Evolutionary conservation across 2,888 invertebrate species (phyloP), one percentile per base, ranked within the genome.

Genomic region (Hydrotaea cyrtoneurina): DNA sequence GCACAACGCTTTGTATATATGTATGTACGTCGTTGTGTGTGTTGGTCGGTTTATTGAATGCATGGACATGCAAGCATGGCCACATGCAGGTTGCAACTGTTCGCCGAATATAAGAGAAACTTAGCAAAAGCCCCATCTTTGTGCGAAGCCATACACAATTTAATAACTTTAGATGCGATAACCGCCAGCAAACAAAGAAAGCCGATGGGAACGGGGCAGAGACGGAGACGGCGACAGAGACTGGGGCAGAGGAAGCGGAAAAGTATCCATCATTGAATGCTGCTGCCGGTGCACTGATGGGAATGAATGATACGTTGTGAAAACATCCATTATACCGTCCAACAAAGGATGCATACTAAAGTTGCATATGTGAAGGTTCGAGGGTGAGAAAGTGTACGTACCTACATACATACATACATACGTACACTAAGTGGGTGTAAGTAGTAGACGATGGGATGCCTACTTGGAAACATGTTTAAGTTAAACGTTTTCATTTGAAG

Each of bases 31-130:
- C 7, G 7, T 13, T 39, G 31, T 31, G 7, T 31, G 31, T 31
- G 31, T 31, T 31, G 31, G 31, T 31, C 31, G 31, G 31, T 31
- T 31, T 31, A 31, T 31, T 31, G 23, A 62, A 62, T 46, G 69
- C 31, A 69, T 43, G 46, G 43, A 69, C 69, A 39, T 69, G 43
- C 69, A 69, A 43, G 69, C 69, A 46, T 43, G 43, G 8, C 46
- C 77, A 74, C 53, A 78, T 80, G 26, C 80, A 77, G 36, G 80
- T 75, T 80, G 74, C 78, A 83, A 80, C 78, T 80, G 78, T 46
- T 69, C 23, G 8, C 21, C 69, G 13, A 2, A 10, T 8, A 43
- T 21, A 23, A 15, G 15, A 39, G 23, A 64, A 80, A 75, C 19
- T 74, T 46, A 80, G 62, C 62, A 62, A 39, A 78, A 71, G 19